These are phyloP conservation scores for Volucella bombylans DNA, from an alignment of 2,888 invertebrate species.

Conservation along the genomic window DNA sequence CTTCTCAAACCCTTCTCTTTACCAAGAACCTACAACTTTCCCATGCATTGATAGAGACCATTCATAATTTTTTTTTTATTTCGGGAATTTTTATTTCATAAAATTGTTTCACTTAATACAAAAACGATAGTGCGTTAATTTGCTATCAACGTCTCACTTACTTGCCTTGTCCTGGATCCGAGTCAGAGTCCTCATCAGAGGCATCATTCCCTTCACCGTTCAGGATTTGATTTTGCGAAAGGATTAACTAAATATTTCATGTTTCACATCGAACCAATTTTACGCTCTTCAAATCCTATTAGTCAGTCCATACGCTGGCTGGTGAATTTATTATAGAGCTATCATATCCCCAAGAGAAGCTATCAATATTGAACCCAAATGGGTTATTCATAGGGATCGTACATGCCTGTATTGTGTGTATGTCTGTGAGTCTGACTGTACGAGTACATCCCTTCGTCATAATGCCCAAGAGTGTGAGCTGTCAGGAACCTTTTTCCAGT, in stretches of 20 bases:
- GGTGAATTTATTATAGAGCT: conserved; percentile 74
- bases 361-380: conserved; percentile 74
- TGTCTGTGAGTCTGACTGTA: background rate
- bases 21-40: too few relatives aligned
- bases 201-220: conserved; percentile 24
- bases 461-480: conserved; percentile 57
- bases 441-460: conserved; percentile 18
- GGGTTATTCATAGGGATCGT: conserved; percentile 68
- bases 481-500: conserved; percentile 49
- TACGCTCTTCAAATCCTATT: conserved; percentile 83
- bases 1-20: too few relatives aligned
- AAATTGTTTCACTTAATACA: too few relatives aligned
- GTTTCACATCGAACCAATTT: conserved; percentile 83
- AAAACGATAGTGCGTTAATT: background rate
- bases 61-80: too few relatives aligned
- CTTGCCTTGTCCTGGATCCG: conserved; percentile 16
- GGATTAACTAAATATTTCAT: conserved; percentile 83
- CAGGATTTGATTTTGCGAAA: conserved; percentile 76
- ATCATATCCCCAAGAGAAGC: conserved; percentile 74
- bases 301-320: conserved; percentile 80
- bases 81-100: too few relatives aligned
- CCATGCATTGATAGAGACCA: too few relatives aligned
- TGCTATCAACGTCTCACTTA: conserved; percentile 31
- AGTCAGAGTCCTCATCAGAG: background rate
- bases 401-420: background rate